These are phyloP conservation scores for Nemotelus pantherinus DNA, from an alignment of 2,888 invertebrate species.

Conservation along the genomic window DNA sequence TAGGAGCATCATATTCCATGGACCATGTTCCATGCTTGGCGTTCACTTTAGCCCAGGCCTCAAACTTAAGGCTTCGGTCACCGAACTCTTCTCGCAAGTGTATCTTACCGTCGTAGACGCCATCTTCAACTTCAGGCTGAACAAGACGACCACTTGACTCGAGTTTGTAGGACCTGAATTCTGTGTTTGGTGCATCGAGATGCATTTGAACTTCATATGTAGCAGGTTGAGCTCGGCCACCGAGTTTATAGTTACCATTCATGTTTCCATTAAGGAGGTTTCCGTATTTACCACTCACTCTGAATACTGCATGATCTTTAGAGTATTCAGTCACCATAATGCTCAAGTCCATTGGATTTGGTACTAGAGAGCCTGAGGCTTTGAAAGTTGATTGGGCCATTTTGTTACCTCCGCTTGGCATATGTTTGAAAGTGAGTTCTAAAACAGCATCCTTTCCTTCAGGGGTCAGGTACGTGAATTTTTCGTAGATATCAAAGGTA, in stretches of 20 bases:
- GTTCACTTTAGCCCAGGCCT: constrained; percentile 54
- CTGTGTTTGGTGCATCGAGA: constrained; percentile 69
- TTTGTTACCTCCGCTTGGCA: constrained; percentile 57
- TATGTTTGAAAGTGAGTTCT: constrained; percentile 61
- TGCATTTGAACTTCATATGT: constrained; percentile 66
- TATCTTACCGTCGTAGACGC: constrained; percentile 54
- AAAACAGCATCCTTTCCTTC: constrained; percentile 66
- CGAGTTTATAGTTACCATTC: constrained; percentile 64
- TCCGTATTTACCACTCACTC: constrained; percentile 66
- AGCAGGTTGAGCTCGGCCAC: constrained; percentile 63
- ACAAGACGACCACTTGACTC: constrained; percentile 61
- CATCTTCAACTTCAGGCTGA: constrained; percentile 55
- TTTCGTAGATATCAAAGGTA: constrained; percentile 62
- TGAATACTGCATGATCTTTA: constrained; percentile 60
- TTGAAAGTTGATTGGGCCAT: constrained; percentile 54
- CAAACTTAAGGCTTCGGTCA: constrained; percentile 52
- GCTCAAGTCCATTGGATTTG: constrained; percentile 58
- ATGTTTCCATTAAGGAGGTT: constrained; percentile 63
- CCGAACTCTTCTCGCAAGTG: constrained; percentile 54
- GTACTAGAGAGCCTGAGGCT: constrained; percentile 60
- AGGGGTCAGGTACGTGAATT: constrained; percentile 64
- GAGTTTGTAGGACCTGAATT: constrained; percentile 63
- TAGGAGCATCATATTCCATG: constrained; percentile 48
- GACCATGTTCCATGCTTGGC: constrained; percentile 55
- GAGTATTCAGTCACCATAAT: constrained; percentile 58